These are phyloP conservation scores for Arremon brunneinucha DNA, from an alignment of 2,797 vertebrate species.

Conservation along the genomic window DNA sequence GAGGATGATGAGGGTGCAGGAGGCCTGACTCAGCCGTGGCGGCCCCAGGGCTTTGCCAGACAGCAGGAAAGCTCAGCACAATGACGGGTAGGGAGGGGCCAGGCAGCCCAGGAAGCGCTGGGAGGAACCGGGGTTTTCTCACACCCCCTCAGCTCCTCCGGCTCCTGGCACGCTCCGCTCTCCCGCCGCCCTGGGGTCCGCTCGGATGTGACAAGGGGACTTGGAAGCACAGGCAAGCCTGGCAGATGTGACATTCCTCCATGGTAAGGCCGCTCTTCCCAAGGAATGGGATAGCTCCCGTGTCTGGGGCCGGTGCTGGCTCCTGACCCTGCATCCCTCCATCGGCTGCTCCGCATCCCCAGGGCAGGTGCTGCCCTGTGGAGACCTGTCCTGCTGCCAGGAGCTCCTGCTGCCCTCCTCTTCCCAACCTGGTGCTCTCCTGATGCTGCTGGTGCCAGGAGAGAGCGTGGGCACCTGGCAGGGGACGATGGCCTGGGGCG, in stretches of 20 bases:
- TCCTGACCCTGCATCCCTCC: background rate
- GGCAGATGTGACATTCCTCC: background rate
- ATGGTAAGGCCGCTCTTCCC: slow-evolving; percentile 48
- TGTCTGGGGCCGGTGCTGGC: background rate
- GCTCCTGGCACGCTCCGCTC: background rate
- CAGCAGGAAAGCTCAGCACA: slow-evolving; percentile 25
- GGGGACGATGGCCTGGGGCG: background rate
- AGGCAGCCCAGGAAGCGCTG: slow-evolving; percentile 29
- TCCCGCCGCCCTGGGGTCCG: slow-evolving; percentile 19
- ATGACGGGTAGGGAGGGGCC: slow-evolving; percentile 42
- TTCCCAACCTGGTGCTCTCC: background rate
- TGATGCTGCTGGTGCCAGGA: background rate
- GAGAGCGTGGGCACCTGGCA: background rate
- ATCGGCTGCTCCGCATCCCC: fast-evolving
- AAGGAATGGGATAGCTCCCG: background rate
- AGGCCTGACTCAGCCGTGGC: slow-evolving; percentile 40
- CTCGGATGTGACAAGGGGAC: slow-evolving; percentile 7
- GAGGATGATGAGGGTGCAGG: slow-evolving; percentile 39
- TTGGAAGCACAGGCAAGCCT: background rate
- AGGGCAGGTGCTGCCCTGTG: background rate
- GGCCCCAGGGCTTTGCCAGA: slow-evolving; percentile 25
- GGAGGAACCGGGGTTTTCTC: slow-evolving; percentile 40
- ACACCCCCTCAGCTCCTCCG: background rate
- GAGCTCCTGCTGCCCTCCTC: background rate
- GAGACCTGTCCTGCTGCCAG: background rate